These are phyloP conservation scores for Halocaridina rubra DNA, from an alignment of 2,888 invertebrate species.

Conservation along the genomic window DNA sequence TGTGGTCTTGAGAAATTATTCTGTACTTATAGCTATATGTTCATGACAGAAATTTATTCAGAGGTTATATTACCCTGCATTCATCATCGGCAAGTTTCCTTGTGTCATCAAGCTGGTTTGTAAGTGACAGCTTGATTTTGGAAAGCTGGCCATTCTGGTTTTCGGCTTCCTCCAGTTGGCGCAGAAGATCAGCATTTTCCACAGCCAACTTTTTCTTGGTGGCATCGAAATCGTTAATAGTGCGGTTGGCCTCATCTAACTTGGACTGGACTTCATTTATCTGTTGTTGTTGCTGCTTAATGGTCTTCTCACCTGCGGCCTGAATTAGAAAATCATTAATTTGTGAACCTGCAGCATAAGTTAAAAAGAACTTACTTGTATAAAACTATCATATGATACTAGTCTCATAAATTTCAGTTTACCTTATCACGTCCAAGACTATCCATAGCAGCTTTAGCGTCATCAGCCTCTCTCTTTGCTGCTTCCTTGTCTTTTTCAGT, in stretches of 20 bases:
- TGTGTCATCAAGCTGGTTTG: constrained; percentile 85
- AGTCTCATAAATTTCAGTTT: too few species aligned
- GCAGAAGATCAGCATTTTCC: constrained; percentile 95
- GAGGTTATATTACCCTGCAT: constrained; percentile 76
- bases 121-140: constrained; percentile 73
- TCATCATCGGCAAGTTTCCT: constrained; percentile 85
- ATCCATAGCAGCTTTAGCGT: constrained; percentile 60
- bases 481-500: constrained; percentile 61
- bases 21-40: too few species aligned
- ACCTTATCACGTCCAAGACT: constrained; percentile 59
- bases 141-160: constrained; percentile 72
- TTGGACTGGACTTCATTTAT: constrained; percentile 94
- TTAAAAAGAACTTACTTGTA: too few species aligned
- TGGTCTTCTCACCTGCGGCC: constrained; percentile 98
- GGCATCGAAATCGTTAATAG: constrained; percentile 95
- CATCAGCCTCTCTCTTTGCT: constrained; percentile 60
- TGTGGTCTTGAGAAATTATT: not conserved
- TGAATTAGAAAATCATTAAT: too few species aligned
- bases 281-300: constrained; percentile 96
- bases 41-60: too few species aligned
- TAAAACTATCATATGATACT: too few species aligned
- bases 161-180: constrained; percentile 95
- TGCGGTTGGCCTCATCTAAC: constrained; percentile 96
- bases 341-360: too few species aligned
- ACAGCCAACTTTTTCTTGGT: constrained; percentile 97